Evolutionary conservation across 1,140 invertebrate species (phyloP).

Genomic region (Bradysia coprophila): DNA sequence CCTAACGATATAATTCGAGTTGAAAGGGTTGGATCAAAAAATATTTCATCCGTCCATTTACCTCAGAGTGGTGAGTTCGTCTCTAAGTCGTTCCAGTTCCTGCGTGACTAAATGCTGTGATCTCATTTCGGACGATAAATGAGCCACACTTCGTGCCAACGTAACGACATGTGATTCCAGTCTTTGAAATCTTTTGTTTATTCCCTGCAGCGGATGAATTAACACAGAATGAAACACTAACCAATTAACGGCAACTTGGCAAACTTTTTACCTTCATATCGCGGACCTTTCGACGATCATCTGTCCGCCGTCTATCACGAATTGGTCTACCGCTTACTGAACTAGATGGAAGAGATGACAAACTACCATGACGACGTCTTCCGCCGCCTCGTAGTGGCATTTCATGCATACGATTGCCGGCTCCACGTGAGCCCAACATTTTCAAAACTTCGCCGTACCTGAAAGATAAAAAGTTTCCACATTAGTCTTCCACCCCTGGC

Average conservation of each 20-base stretch:
- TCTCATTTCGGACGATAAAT: constrained; percentile 80
- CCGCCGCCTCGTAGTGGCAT: not conserved
- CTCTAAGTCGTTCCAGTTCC: constrained; percentile 74
- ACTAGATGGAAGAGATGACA: constrained; percentile 64
- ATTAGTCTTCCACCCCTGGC: too few relatives aligned
- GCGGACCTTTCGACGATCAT: constrained; percentile 55
- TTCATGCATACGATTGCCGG: constrained; percentile 13
- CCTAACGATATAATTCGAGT: constrained; percentile 5
- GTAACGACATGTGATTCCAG: constrained; percentile 86
- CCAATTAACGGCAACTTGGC: constrained; percentile 1
- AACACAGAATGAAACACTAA: constrained; percentile 6
- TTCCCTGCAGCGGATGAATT: constrained; percentile 48
- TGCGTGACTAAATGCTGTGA: constrained; percentile 78
- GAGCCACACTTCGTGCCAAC: constrained; percentile 76
- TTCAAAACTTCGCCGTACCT: constrained; percentile 50
- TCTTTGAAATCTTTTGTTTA: constrained; percentile 74
- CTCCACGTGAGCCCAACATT: constrained; percentile 50
- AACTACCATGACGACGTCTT: constrained; percentile 44
- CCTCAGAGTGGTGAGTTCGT: constrained; percentile 61
- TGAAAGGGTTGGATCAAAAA: not conserved
- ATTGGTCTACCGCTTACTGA: constrained; percentile 58
- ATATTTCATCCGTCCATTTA: too few relatives aligned
- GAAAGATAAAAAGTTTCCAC: not conserved
- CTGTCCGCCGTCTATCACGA: constrained; percentile 37
- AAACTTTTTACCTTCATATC: constrained; percentile 43